These are phyloP conservation scores for Verasper variegatus DNA, from an alignment of 2,113 vertebrate genomes.

Conservation along the genomic window DNA sequence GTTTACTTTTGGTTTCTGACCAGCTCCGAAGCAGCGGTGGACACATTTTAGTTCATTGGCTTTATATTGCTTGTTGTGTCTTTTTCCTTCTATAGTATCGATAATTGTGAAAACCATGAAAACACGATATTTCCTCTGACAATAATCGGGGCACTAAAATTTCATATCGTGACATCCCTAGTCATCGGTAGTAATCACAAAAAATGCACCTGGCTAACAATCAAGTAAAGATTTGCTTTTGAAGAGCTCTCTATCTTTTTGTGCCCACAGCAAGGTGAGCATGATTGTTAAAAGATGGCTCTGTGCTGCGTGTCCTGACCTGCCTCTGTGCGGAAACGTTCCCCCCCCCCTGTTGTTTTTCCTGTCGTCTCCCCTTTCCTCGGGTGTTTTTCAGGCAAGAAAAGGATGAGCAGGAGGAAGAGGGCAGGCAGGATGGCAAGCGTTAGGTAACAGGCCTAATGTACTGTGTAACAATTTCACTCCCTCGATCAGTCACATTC, in stretches of 20 bases:
- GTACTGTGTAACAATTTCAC: conserved; percentile 61
- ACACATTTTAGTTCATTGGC: too few relatives aligned
- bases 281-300: conserved; percentile 26
- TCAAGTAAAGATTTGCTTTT: not conserved
- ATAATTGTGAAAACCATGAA: too few relatives aligned
- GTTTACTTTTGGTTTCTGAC: too few relatives aligned
- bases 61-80: too few relatives aligned
- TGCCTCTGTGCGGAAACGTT: conserved; percentile 21
- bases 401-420: conserved; percentile 55
- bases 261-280: conserved; percentile 27
- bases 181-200: not conserved
- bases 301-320: conserved; percentile 27
- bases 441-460: conserved; percentile 67
- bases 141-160: too few relatives aligned
- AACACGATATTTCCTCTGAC: too few relatives aligned
- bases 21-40: too few relatives aligned
- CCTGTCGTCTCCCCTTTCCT: conserved; percentile 34
- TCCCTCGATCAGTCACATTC: conserved; percentile 35
- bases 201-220: not conserved
- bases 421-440: conserved; percentile 51
- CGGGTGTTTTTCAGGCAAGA: conserved; percentile 38
- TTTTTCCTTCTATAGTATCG: too few relatives aligned
- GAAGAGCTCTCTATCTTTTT: conserved; percentile 3
- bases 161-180: too few relatives aligned
- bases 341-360: conserved; percentile 9